Evolutionary conservation across 2,888 invertebrate species (phyloP).

Genomic region (Mythimna vitellina): DNA sequence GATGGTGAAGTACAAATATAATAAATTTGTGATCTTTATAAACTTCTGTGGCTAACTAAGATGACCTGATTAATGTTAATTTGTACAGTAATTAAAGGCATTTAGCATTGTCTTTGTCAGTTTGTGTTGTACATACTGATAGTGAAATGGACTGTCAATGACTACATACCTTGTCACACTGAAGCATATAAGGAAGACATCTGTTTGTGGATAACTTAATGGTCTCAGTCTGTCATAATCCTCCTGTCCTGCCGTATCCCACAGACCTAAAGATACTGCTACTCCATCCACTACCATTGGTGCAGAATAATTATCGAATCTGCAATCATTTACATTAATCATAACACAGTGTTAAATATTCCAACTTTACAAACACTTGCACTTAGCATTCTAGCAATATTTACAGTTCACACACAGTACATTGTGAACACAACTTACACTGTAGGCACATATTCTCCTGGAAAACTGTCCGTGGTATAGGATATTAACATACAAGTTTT

Average conservation of each 20-base stretch:
- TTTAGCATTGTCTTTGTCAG: slow-evolving; percentile 15
- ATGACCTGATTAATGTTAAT: slow-evolving; percentile 41
- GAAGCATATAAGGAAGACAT: slow-evolving; percentile 99
- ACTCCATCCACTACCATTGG: slow-evolving; percentile 99
- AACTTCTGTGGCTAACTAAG: slow-evolving; percentile 12
- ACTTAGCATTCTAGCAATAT: slow-evolving; percentile 9
- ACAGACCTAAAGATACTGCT: slow-evolving; percentile 98
- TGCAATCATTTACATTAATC: slow-evolving; percentile 75
- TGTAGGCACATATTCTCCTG: slow-evolving; percentile 98
- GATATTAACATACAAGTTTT: slow-evolving; percentile 98
- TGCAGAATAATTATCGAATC: slow-evolving; percentile 99
- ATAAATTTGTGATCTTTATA: slow-evolving; percentile 10
- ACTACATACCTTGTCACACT: slow-evolving; percentile 94
- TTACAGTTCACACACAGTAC: slow-evolving; percentile 31
- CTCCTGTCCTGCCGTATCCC: slow-evolving; percentile 99
- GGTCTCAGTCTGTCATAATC: slow-evolving; percentile 99
- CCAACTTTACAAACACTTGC: slow-evolving; percentile 14
- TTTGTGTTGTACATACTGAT: slow-evolving; percentile 5
- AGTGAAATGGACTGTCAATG: slow-evolving; percentile 3
- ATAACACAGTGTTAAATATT: slow-evolving; percentile 11
- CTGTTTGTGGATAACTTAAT: slow-evolving; percentile 99
- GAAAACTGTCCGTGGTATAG: slow-evolving; percentile 98
- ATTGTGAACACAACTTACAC: slow-evolving; percentile 92
- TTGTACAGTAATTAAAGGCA: slow-evolving; percentile 34
- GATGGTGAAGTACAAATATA: slow-evolving; percentile 1